Percentiles rank a stretch among this genome's conserved stretches.
phyloP scores from a whole-genome alignment of 2,797 vertebrate species.

The Lycodopsis pacificus region DNA sequence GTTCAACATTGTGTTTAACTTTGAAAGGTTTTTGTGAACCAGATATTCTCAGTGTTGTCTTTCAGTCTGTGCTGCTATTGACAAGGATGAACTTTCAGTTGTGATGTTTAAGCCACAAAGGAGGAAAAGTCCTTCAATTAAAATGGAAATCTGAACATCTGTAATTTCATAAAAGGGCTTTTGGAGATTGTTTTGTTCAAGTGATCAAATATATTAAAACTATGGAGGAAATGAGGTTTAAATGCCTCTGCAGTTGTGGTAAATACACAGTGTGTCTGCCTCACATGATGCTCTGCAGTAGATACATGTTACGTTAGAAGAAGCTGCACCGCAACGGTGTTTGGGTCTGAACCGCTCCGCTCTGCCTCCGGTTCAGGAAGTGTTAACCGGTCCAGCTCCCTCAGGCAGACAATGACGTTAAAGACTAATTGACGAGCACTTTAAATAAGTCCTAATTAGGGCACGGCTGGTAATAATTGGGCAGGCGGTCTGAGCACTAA shows the following conservation, averaged over 20 bases:
- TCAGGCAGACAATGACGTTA: constrained; percentile 82
- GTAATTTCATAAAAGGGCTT: background rate
- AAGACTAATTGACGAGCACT: constrained; percentile 89
- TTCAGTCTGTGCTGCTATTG: background rate
- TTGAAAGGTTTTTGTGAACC: background rate
- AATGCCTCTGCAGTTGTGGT: background rate
- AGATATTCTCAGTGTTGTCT: background rate
- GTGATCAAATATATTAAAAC: background rate
- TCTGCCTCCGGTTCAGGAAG: constrained; percentile 52
- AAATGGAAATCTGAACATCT: background rate
- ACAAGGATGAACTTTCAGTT: background rate
- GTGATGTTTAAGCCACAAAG: background rate
- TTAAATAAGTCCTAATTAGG: constrained; percentile 93
- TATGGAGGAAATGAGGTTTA: background rate
- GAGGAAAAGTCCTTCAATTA: background rate
- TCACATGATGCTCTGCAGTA: background rate
- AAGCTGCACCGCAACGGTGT: constrained; percentile 24
- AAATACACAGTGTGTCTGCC: background rate
- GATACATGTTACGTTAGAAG: background rate
- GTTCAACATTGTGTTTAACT: background rate
- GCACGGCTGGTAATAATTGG: constrained; percentile 90
- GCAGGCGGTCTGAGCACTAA: constrained; percentile 86
- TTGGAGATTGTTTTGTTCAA: background rate
- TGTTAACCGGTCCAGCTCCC: constrained; percentile 64
- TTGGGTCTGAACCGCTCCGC: constrained; percentile 6